A percentile compares a stretch with the other conserved stretches of the same genome.
Evolutionary conservation across 2,113 vertebrate genomes (phyloP).

Genomic region (Corapipo altera): DNA sequence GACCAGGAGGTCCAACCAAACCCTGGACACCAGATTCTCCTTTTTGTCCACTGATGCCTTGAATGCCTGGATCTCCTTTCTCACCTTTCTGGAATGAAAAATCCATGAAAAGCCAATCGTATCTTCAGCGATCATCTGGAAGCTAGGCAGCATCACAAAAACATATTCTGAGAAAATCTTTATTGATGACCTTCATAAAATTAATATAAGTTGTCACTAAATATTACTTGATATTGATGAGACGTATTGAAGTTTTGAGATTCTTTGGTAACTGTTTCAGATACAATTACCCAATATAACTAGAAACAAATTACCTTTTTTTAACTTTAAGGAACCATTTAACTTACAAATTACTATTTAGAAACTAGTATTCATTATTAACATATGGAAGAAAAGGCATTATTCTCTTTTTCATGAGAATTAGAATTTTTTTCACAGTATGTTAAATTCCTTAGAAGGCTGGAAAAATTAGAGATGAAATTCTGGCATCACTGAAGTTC

Average conservation of each 20-base stretch:
- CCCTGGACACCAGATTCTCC: conserved; percentile 85
- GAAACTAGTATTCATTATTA: background rate
- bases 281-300: background rate
- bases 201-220: background rate
- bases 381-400: background rate
- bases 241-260: background rate
- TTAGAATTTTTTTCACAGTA: background rate
- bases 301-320: background rate
- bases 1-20: conserved; percentile 78
- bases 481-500: background rate
- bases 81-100: conserved; percentile 87
- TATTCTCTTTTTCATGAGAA: background rate
- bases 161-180: background rate
- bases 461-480: background rate
- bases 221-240: background rate
- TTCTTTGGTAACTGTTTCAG: background rate
- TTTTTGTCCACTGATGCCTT: conserved; percentile 81
- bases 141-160: background rate
- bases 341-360: background rate
- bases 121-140: background rate
- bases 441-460: background rate
- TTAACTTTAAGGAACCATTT: background rate
- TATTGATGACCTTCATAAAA: background rate
- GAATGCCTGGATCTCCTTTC: conserved; percentile 84
- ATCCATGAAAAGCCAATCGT: background rate